phyloP scores from a whole-genome alignment of 2,797 vertebrate genomes.

The Acanthurus lineatus region DNA sequence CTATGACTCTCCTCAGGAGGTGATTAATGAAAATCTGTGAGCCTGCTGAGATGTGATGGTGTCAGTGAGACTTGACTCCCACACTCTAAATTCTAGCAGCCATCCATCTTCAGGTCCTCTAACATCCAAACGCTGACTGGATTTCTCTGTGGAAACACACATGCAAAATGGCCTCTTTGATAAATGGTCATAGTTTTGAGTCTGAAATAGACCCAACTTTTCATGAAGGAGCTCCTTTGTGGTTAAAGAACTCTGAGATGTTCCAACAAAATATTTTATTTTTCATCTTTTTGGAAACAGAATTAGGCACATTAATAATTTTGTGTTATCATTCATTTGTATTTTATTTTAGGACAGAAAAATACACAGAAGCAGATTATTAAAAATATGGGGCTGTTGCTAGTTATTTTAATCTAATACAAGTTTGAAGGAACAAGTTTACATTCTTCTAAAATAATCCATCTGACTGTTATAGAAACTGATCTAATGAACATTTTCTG shows the following conservation, averaged over 20 bases:
- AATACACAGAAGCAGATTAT: neutral
- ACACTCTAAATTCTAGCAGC: slow-evolving; percentile 3
- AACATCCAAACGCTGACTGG: slow-evolving; percentile 28
- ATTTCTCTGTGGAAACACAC: slow-evolving; percentile 37
- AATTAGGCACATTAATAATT: neutral
- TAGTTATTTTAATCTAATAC: neutral
- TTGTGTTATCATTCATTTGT: too few relatives aligned
- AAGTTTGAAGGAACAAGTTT: neutral
- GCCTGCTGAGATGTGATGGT: slow-evolving; percentile 22
- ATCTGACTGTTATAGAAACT: neutral
- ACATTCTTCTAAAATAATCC: too few relatives aligned
- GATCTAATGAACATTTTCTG: neutral
- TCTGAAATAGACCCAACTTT: neutral
- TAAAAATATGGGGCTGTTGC: neutral
- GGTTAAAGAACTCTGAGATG: neutral
- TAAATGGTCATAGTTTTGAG: neutral
- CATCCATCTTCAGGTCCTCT: slow-evolving; percentile 7
- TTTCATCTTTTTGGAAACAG: neutral
- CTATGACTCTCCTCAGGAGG: slow-evolving; percentile 1
- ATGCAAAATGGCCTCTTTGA: neutral
- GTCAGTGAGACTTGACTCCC: slow-evolving; percentile 29
- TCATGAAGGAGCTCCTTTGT: neutral
- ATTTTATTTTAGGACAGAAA: neutral
- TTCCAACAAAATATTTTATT: neutral
- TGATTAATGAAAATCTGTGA: slow-evolving; percentile 32